Percentiles rank a stretch among this genome's conserved stretches.
These are phyloP conservation scores for Hiodon alosoides DNA, from an alignment of 2,113 vertebrate species.

Conservation along the genomic window DNA sequence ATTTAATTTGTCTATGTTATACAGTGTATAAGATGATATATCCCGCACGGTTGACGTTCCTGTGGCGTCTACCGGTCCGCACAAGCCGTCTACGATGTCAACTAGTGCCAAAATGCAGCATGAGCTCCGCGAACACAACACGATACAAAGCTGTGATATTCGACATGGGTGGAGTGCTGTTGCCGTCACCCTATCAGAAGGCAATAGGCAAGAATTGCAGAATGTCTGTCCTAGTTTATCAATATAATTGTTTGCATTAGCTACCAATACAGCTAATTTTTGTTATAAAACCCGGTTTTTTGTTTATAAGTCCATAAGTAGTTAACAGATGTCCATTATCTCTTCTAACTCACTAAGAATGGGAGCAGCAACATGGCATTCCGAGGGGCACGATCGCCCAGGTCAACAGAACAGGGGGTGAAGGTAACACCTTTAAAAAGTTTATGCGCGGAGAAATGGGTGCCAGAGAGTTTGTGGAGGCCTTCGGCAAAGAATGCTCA, in stretches of 20 bases:
- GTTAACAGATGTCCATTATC: background rate
- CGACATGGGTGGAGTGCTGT: slow-evolving; percentile 58
- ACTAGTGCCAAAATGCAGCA: background rate
- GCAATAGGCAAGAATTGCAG: slow-evolving; percentile 48
- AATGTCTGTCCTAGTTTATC: background rate
- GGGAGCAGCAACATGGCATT: slow-evolving; percentile 60
- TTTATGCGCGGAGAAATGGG: slow-evolving; percentile 67
- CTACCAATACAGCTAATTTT: background rate
- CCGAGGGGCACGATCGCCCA: slow-evolving; percentile 57
- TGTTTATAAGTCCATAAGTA: too few species aligned
- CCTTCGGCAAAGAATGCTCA: slow-evolving; percentile 60
- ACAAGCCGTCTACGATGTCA: background rate
- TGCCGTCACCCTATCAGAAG: slow-evolving; percentile 54
- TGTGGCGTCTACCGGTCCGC: background rate
- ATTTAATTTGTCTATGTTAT: background rate
- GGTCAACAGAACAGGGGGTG: slow-evolving; percentile 48
- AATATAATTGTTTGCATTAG: background rate
- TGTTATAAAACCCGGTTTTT: background rate
- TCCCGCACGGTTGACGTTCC: background rate
- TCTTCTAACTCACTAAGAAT: slow-evolving; percentile 47
- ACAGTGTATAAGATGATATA: slow-evolving; percentile 29
- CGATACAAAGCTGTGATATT: slow-evolving; percentile 63
- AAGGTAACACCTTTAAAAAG: slow-evolving; percentile 53
- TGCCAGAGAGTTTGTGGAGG: slow-evolving; percentile 54
- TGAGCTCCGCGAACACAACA: background rate